Evolutionary conservation across 2,797 vertebrate species (phyloP), one percentile per base, ranked within the genome.

Genomic region (Nannoperca obscura): DNA sequence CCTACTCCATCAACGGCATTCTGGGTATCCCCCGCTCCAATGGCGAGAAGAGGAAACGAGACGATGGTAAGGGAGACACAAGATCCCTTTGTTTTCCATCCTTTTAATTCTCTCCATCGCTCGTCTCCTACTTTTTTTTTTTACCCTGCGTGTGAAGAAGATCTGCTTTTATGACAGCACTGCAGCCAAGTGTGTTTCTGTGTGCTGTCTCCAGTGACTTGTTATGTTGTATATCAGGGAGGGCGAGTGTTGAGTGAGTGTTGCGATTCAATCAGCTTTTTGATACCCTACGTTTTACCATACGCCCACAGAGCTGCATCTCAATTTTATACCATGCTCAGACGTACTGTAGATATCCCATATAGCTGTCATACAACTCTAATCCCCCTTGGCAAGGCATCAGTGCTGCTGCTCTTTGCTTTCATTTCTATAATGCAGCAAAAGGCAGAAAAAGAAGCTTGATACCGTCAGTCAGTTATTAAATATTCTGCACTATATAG

Each of bases 1-100:
- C 98, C 92, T 99, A 99, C 96, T 99, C 98, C 95, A 99, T 99
- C 96, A 99, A 99, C 83, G 98, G 98, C 95, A 99, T 99, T 93
- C 96, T 99, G 95, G 98, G 98, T 90, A 99, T 99, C 93, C 98
- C 98, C 92, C 97, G 98, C 94, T 98, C 98, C 93, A 99, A 98
- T 73, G 97, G 97, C 69, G 98, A 99, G 95, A 99, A 99, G 96
- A 98, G 98, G 95, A 99, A 99, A 97, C 96, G 98, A 94, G 98
- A 99, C 90, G 98, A 99, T 94, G 97, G 98, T 99, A 96, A 96
- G 97, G 93, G 90, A 89, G 73, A 87, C 70, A 77, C 67, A 75
- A 78, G 68, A 81, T 64, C 60, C 71, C 24, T 80, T 88, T 83
- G 74, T 86, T 75, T 87, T 67, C 74, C 63, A 42, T 81, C 86